A percentile compares a stretch with the other conserved stretches of the same genome.
phyloP scores from a whole-genome alignment of 2,113 vertebrate genomes.

The Trochalopteron elliotii region DNA sequence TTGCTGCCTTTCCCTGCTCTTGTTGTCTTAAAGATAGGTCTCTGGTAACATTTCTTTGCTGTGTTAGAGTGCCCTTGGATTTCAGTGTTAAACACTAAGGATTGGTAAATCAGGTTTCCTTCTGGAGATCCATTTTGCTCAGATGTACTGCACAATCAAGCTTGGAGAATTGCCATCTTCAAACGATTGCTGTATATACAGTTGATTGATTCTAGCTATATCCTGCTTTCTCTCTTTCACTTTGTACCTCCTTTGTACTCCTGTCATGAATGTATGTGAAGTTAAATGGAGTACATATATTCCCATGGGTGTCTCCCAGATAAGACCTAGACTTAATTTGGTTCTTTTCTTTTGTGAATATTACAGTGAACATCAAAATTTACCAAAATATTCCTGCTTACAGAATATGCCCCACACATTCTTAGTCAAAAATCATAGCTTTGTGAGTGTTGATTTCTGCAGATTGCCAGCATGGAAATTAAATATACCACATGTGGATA shows the following conservation, averaged over 20 bases:
- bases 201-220: not conserved
- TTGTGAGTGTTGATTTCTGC: not conserved
- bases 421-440: not conserved
- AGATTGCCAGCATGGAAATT: not conserved
- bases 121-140: not conserved
- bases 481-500: not conserved
- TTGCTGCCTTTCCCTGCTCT: not conserved
- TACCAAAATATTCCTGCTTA: not conserved
- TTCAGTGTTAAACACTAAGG: not conserved
- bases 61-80: not conserved
- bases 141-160: not conserved
- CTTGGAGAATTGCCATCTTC: not conserved
- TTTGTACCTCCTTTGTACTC: not conserved
- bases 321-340: not conserved
- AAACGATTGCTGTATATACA: not conserved
- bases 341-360: not conserved
- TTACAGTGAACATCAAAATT: not conserved
- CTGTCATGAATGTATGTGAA: not conserved
- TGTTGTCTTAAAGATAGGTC: not conserved
- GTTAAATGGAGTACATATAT: not conserved
- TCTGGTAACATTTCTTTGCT: not conserved
- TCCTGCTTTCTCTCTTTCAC: not conserved
- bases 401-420: not conserved
- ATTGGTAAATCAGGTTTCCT: not conserved
- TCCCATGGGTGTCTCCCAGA: not conserved